Evolutionary conservation across 2,113 vertebrate genomes (phyloP).

Genomic region (Triplophysa rosa): DNA sequence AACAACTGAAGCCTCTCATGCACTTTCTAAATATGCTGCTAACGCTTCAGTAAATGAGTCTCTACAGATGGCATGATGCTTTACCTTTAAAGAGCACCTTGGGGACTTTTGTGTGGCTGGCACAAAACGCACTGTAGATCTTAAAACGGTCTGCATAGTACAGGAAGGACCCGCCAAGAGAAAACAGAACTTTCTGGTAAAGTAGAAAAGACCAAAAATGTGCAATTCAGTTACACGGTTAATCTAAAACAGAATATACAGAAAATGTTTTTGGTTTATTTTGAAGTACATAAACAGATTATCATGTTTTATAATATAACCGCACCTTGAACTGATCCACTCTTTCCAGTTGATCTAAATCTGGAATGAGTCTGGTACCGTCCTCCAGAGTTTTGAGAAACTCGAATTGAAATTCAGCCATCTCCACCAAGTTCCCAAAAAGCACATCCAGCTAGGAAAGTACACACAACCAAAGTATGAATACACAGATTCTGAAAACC

Average conservation of each 20-base stretch:
- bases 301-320: neutral
- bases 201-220: neutral
- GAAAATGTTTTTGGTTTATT: no score
- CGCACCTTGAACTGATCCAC: constrained; percentile 95
- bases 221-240: neutral
- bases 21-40: neutral
- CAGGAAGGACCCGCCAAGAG: constrained; percentile 94
- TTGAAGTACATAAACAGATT: no score
- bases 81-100: constrained; percentile 97
- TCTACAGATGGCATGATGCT: neutral
- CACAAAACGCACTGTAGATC: constrained; percentile 98
- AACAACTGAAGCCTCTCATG: neutral
- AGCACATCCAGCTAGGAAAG: constrained; percentile 84
- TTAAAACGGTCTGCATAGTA: constrained; percentile 98
- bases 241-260: no score
- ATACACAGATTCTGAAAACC: neutral
- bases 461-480: neutral
- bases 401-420: constrained; percentile 96
- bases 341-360: constrained; percentile 89
- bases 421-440: constrained; percentile 94
- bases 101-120: constrained; percentile 97
- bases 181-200: constrained; percentile 94
- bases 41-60: neutral
- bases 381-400: constrained; percentile 95
- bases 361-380: constrained; percentile 88